Conservation (phyloP, 1,140 invertebrate species). For the Hyposmocoma kahamanoa region DNA sequence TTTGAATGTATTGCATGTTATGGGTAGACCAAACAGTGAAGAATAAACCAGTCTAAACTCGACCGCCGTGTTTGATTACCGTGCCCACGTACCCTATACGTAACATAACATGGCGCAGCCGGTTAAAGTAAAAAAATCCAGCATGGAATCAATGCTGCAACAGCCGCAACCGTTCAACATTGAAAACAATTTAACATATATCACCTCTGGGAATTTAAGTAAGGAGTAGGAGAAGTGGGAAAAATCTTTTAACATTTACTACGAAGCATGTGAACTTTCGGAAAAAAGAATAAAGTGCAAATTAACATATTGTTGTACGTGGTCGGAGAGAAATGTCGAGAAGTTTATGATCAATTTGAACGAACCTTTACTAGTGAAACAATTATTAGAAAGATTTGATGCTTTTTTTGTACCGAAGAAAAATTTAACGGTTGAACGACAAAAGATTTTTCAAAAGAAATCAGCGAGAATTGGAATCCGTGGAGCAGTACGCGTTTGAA, state of each 20-base stretch:
- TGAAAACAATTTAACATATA: conserved; percentile 9
- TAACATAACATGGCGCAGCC: conserved; percentile 8
- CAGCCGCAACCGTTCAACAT: conserved; percentile 1
- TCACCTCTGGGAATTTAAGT: conserved; percentile 14
- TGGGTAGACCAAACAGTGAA: no score
- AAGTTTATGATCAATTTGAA: conserved; percentile 22
- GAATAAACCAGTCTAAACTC: no score
- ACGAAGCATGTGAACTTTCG: conserved; percentile 16
- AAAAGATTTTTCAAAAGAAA: conserved; percentile 21
- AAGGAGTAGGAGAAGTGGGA: conserved; percentile 15
- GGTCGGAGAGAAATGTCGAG: conserved; percentile 13
- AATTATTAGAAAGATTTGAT: conserved; percentile 15
- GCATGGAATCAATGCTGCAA: conserved; percentile 8
- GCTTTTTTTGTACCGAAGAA: conserved; percentile 20
- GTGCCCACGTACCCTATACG: no score
- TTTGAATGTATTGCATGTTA: no score
- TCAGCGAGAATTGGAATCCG: conserved; percentile 15
- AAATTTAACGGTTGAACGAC: conserved; percentile 21
- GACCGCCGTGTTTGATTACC: no score
- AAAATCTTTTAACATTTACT: conserved; percentile 20
- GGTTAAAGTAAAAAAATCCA: neutral
- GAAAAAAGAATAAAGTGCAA: conserved; percentile 13
- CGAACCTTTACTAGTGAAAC: conserved; percentile 4
- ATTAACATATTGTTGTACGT: conserved; percentile 9
- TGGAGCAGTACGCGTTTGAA: conserved; percentile 17